Conservation (phyloP, 2,888 invertebrate genomes). For the Drosophila colorata region DNA sequence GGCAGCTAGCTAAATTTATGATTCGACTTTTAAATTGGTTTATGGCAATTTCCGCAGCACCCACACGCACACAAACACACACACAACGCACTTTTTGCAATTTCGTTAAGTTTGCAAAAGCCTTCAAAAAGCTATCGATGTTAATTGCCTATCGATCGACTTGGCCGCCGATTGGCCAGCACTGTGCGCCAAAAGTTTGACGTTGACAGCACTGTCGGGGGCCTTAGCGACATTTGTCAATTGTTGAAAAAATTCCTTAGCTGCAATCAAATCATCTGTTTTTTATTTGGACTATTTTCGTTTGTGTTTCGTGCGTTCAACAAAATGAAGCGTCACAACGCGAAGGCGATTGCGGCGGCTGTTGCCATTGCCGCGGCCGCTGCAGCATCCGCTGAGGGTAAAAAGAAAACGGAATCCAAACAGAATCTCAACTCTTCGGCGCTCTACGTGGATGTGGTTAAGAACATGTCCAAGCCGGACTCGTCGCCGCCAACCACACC, state of each 20-base stretch:
- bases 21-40: constrained; percentile 69
- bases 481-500: constrained; percentile 10
- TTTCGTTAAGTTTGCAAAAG: neutral
- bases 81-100: constrained; percentile 1
- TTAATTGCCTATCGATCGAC: neutral
- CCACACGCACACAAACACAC: constrained; percentile 26
- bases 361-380: constrained; percentile 36
- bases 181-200: neutral
- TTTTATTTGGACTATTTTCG: constrained; percentile 8
- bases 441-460: constrained; percentile 67
- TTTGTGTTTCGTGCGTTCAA: constrained; percentile 7
- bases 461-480: constrained; percentile 44
- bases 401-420: constrained; percentile 24
- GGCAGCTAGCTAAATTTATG: constrained; percentile 65
- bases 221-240: no score
- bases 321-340: constrained; percentile 59
- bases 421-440: constrained; percentile 4
- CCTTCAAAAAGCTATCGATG: constrained; percentile 27
- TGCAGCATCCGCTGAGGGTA: constrained; percentile 19
- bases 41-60: constrained; percentile 62
- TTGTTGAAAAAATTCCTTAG: constrained; percentile 8
- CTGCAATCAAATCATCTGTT: constrained; percentile 15
- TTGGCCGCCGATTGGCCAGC: neutral
- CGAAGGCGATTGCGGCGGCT: constrained; percentile 42
- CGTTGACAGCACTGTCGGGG: constrained; percentile 2